Percentiles rank a stretch among this genome's conserved stretches.
Evolutionary conservation across 2,888 invertebrate species (phyloP).

Genomic region (Ptychoptera contaminata): DNA sequence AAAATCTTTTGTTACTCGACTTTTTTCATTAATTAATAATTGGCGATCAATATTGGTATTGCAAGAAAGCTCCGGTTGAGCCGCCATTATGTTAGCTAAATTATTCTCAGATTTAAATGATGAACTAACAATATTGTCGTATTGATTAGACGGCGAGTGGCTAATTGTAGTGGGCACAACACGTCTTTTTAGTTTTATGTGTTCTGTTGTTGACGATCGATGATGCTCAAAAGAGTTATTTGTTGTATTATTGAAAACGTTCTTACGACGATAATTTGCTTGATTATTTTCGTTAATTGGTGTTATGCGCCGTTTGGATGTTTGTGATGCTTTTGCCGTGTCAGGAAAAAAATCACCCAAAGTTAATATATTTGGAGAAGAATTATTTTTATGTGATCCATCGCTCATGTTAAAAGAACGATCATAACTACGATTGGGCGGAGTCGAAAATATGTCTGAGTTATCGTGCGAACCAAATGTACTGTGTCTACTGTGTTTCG

Average conservation of each 20-base stretch:
- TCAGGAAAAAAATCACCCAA: slow-evolving; percentile 23
- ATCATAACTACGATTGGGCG: too few relatives aligned
- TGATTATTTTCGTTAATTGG: slow-evolving; percentile 2
- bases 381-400: slow-evolving; percentile 7
- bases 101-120: slow-evolving; percentile 29
- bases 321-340: slow-evolving; percentile 11
- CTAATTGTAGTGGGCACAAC: slow-evolving; percentile 22
- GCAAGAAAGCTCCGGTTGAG: not conserved
- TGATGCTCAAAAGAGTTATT: too few relatives aligned
- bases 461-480: too few relatives aligned
- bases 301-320: slow-evolving; percentile 14
- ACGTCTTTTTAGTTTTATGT: slow-evolving; percentile 22
- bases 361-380: slow-evolving; percentile 17
- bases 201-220: not conserved
- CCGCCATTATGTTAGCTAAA: slow-evolving; percentile 14
- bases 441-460: too few relatives aligned
- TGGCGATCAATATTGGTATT: slow-evolving; percentile 19
- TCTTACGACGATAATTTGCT: too few relatives aligned
- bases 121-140: slow-evolving; percentile 14
- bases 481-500: too few relatives aligned
- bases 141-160: slow-evolving; percentile 11
- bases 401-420: not conserved
- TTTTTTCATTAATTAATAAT: slow-evolving; percentile 18
- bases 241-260: too few relatives aligned
- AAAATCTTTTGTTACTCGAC: slow-evolving; percentile 20